Evolutionary conservation across 2,113 vertebrate species (phyloP).

Genomic region (Antechinus stuartii): DNA sequence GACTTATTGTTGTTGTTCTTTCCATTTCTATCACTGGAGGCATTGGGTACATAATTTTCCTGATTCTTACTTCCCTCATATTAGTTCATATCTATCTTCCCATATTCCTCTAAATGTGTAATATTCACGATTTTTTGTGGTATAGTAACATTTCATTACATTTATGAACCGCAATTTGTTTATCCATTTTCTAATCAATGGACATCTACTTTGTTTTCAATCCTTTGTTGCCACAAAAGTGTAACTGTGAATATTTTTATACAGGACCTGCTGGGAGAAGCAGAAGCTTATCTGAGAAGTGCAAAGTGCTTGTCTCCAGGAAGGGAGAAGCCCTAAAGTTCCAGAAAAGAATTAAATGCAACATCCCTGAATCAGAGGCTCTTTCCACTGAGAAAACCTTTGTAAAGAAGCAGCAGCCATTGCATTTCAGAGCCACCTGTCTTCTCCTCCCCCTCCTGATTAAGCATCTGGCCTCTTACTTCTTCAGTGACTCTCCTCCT

Average conservation of each 20-base stretch:
- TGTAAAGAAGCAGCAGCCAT: background rate
- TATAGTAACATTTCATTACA: background rate
- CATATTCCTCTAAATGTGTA: background rate
- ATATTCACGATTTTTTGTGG: background rate
- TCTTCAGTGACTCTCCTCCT: background rate
- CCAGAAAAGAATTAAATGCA: background rate
- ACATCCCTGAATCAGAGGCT: background rate
- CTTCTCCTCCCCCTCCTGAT: background rate
- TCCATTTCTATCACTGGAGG: background rate
- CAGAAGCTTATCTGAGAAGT: background rate
- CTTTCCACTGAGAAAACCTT: background rate
- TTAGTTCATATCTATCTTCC: background rate
- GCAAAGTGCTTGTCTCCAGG: background rate
- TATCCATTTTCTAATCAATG: background rate
- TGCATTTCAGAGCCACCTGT: background rate
- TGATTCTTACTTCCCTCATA: background rate
- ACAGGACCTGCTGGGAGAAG: background rate
- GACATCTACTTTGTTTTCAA: background rate
- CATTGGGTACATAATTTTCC: background rate
- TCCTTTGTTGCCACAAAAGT: background rate
- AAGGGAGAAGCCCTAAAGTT: background rate
- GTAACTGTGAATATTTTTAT: background rate
- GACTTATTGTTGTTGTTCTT: background rate
- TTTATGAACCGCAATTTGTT: background rate
- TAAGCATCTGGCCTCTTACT: background rate